Conservation (phyloP, 2,888 invertebrate genomes). For the Zygogramma bicolorata region DNA sequence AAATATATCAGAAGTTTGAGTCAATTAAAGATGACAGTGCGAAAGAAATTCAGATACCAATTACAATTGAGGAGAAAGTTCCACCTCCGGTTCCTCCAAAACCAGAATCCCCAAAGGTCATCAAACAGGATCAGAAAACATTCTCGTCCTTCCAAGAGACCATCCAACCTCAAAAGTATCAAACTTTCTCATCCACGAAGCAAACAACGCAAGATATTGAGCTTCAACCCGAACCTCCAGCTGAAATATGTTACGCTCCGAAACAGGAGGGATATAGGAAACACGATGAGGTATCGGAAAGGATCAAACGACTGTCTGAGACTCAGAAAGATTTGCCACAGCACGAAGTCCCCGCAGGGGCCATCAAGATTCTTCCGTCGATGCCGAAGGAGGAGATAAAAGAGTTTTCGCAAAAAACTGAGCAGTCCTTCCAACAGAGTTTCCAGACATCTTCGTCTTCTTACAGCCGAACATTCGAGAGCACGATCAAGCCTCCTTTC, state of each 20-base stretch:
- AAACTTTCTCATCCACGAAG: conserved; percentile 48
- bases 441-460: conserved; percentile 50
- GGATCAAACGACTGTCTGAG: conserved; percentile 73
- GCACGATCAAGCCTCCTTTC: conserved; percentile 65
- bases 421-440: conserved; percentile 51
- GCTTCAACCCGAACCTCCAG: conserved; percentile 77
- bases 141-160: conserved; percentile 40
- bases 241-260: conserved; percentile 76
- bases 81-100: conserved; percentile 52
- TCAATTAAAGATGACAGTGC: conserved; percentile 46
- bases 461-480: conserved; percentile 48
- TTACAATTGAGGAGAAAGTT: conserved; percentile 54
- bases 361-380: conserved; percentile 47
- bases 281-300: conserved; percentile 70
- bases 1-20: conserved; percentile 66
- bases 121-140: conserved; percentile 49
- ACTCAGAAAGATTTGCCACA: conserved; percentile 68
- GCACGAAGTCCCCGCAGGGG: conserved; percentile 50
- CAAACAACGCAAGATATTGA: conserved; percentile 67
- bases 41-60: conserved; percentile 57
- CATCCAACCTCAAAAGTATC: conserved; percentile 37
- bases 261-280: conserved; percentile 62
- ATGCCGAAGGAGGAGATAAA: conserved; percentile 41
- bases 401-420: conserved; percentile 52
- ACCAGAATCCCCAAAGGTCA: conserved; percentile 41